A percentile compares a stretch with the other conserved stretches of the same genome.
phyloP scores from a whole-genome alignment of 2,888 invertebrate genomes.

The Patella depressa region DNA sequence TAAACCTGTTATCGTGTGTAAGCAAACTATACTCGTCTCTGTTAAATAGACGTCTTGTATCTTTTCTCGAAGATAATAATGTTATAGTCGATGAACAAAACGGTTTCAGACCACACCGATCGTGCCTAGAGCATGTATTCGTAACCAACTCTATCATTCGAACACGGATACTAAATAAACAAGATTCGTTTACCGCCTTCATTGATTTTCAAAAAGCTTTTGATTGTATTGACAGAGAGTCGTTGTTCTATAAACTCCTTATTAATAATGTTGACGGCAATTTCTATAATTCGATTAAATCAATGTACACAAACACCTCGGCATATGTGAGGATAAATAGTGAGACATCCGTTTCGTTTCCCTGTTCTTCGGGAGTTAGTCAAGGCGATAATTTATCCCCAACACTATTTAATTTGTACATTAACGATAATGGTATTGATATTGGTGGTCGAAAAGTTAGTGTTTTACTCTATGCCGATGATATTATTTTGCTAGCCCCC shows the following conservation, averaged over 20 bases:
- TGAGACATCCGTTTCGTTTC: background rate
- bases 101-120: constrained; percentile 6
- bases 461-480: too few species aligned
- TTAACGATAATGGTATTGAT: too few species aligned
- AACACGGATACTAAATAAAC: background rate
- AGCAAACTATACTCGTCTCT: constrained; percentile 3
- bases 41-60: background rate
- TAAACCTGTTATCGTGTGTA: background rate
- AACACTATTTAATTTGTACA: too few species aligned
- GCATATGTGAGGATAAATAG: background rate
- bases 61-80: background rate
- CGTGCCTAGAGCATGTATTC: background rate
- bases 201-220: constrained; percentile 7
- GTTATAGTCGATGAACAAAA: background rate
- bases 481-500: too few species aligned
- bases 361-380: background rate
- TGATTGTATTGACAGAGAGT: background rate
- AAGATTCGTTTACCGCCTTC: background rate
- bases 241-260: background rate
- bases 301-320: background rate
- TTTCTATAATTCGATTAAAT: background rate
- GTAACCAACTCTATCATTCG: background rate
- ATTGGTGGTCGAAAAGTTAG: too few species aligned
- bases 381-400: too few species aligned
- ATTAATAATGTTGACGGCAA: background rate